Percentiles rank a stretch among this genome's conserved stretches.
These are phyloP conservation scores for Ondatra zibethicus DNA, from an alignment of 2,113 vertebrate genomes.

Conservation along the genomic window DNA sequence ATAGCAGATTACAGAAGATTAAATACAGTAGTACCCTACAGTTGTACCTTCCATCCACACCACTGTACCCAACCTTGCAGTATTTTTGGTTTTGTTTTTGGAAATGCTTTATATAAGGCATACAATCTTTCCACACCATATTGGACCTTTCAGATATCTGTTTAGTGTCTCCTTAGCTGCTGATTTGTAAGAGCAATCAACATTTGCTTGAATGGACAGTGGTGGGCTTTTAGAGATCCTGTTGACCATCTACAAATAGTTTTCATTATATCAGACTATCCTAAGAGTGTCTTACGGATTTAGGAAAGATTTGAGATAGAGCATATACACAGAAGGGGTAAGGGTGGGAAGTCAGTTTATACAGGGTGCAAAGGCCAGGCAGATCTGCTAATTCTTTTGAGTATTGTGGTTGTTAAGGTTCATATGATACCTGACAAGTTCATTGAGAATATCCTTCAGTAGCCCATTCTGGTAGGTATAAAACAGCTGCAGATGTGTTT, in stretches of 20 bases:
- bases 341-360: not conserved
- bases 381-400: not conserved
- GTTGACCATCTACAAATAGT: not conserved
- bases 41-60: too few species aligned
- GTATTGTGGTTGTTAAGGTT: not conserved
- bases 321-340: too few species aligned
- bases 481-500: not conserved
- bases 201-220: not conserved
- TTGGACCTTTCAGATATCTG: not conserved
- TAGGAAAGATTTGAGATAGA: not conserved
- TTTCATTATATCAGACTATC: not conserved
- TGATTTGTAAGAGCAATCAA: not conserved
- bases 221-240: not conserved
- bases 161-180: not conserved
- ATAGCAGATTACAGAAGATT: not conserved
- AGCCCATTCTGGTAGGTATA: not conserved
- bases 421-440: not conserved
- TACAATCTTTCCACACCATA: not conserved
- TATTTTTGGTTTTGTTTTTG: not conserved
- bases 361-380: not conserved
- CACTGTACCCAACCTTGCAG: not conserved
- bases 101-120: not conserved
- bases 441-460: not conserved
- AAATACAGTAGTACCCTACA: not conserved
- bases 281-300: not conserved